A percentile compares a stretch with the other conserved stretches of the same genome.
Conservation (phyloP, 2,113 vertebrate species). For the Seriola rivoliana region DNA sequence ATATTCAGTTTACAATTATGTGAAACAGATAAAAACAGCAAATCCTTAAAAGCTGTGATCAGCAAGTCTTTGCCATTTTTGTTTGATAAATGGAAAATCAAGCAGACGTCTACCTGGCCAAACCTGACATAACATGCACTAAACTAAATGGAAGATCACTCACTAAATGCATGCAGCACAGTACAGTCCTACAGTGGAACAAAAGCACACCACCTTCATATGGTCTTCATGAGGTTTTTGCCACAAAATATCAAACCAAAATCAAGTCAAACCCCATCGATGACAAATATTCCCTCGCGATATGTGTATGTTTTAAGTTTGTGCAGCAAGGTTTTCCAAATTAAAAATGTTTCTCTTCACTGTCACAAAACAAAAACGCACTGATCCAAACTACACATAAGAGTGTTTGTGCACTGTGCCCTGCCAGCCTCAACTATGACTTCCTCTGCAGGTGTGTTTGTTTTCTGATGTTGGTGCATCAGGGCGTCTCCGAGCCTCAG, state of each 20-base stretch:
- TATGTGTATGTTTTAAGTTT: conserved; percentile 52
- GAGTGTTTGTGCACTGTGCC: conserved; percentile 37
- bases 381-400: conserved; percentile 28
- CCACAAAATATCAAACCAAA: conserved; percentile 33
- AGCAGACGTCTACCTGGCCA: neutral
- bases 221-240: conserved; percentile 8
- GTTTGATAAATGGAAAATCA: neutral
- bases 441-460: conserved; percentile 48
- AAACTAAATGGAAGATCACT: neutral
- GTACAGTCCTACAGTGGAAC: conserved; percentile 31
- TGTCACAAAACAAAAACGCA: conserved; percentile 1
- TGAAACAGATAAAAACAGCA: neutral
- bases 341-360: neutral
- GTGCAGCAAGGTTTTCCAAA: conserved; percentile 33
- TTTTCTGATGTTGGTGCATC: conserved; percentile 24
- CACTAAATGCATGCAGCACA: conserved; percentile 45
- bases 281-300: conserved; percentile 40
- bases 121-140: neutral
- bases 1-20: neutral
- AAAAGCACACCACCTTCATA: conserved; percentile 26
- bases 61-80: neutral
- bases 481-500: conserved; percentile 27
- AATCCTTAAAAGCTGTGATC: neutral
- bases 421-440: conserved; percentile 51
- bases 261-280: conserved; percentile 59